Evolutionary conservation across 2,113 vertebrate species (phyloP).

Genomic region (Eudyptes chrysolophus): DNA sequence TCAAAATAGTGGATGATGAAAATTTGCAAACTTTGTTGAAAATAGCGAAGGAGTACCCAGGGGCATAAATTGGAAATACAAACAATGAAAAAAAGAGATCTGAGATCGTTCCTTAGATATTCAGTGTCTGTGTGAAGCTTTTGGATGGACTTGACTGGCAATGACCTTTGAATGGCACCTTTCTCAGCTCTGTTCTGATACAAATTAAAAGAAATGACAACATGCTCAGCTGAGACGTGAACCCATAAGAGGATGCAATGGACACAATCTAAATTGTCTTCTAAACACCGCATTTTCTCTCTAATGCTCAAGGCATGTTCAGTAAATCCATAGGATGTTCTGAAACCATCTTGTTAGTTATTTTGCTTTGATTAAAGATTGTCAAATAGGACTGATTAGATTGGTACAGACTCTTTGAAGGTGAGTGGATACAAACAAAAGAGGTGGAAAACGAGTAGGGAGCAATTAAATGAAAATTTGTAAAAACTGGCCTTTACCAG

Average conservation of each 20-base stretch:
- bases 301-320: not conserved
- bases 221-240: not conserved
- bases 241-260: accelerated
- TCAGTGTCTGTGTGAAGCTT: not conserved
- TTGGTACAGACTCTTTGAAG: not conserved
- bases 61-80: not conserved
- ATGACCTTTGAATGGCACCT: not conserved
- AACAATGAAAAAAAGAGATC: not conserved
- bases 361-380: not conserved
- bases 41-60: not conserved
- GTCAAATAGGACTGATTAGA: not conserved
- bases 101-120: not conserved
- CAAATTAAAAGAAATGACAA: not conserved
- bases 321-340: not conserved
- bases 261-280: not conserved
- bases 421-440: not conserved
- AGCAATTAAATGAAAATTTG: not conserved
- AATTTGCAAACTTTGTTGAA: not conserved
- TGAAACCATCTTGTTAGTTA: not conserved
- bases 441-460: not conserved
- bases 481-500: not conserved
- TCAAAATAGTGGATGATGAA: not conserved
- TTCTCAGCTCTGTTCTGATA: not conserved
- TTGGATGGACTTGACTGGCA: not conserved
- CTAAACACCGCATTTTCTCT: not conserved